Conservation (phyloP, 2,888 invertebrate genomes). For the Tetrapedia diversipes region DNA sequence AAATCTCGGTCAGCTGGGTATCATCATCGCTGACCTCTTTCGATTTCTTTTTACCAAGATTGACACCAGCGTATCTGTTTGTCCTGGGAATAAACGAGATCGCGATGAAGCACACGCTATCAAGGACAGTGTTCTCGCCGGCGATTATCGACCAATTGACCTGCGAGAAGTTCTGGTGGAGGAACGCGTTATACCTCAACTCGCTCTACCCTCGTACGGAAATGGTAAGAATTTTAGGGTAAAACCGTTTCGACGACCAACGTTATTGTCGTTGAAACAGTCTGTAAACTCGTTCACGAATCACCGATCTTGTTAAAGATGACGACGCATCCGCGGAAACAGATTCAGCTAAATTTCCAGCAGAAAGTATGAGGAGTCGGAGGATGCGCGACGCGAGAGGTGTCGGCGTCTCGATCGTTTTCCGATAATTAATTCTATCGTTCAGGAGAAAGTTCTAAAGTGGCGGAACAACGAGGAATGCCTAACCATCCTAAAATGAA, state of each 20-base stretch:
- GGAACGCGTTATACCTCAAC: slow-evolving; percentile 86
- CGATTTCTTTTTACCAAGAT: slow-evolving; percentile 78
- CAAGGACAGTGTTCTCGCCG: slow-evolving; percentile 83
- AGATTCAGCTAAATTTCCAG: slow-evolving; percentile 1
- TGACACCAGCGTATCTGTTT: slow-evolving; percentile 86
- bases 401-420: slow-evolving; percentile 59
- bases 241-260: no score
- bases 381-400: slow-evolving; percentile 8
- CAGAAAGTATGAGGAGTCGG: neutral
- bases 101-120: slow-evolving; percentile 82
- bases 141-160: slow-evolving; percentile 85
- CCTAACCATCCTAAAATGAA: slow-evolving; percentile 36
- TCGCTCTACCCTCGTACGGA: slow-evolving; percentile 85
- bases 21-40: slow-evolving; percentile 27
- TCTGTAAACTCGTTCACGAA: neutral
- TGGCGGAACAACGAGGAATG: slow-evolving; percentile 7
- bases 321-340: neutral
- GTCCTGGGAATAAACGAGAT: slow-evolving; percentile 84
- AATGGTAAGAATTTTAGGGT: slow-evolving; percentile 83
- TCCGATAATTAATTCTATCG: slow-evolving; percentile 69
- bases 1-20: neutral
- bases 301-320: neutral
- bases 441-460: slow-evolving; percentile 46
- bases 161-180: slow-evolving; percentile 87
- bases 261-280: neutral